phyloP scores from a whole-genome alignment of 2,797 vertebrate species.

The Petrocephalus sullivani region DNA sequence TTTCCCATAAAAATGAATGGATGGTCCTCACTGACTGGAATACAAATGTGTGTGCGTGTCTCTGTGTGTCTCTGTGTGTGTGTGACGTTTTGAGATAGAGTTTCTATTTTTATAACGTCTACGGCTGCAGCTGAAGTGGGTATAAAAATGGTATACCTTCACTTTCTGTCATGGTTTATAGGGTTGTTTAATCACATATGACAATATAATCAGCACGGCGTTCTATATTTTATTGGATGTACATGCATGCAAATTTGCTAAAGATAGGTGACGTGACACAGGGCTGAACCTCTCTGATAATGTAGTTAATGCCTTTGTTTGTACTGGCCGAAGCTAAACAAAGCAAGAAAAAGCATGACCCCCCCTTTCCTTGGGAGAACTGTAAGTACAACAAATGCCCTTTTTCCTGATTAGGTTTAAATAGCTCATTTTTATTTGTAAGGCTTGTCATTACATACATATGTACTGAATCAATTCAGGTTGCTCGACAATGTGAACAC shows the following conservation, averaged over 20 bases:
- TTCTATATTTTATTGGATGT: neutral
- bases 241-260: slow-evolving; percentile 1
- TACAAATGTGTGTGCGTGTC: neutral
- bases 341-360: neutral
- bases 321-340: slow-evolving; percentile 1
- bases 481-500: neutral
- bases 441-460: neutral
- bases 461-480: too few species aligned
- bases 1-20: too few species aligned
- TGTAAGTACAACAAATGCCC: neutral
- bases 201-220: neutral
- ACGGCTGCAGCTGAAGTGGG: neutral
- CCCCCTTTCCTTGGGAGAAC: neutral
- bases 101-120: neutral
- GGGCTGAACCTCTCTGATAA: slow-evolving; percentile 5
- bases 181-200: neutral
- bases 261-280: neutral
- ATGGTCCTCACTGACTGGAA: too few species aligned
- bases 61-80: neutral
- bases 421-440: neutral
- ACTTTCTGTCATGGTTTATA: neutral
- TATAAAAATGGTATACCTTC: too few species aligned
- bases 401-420: neutral
- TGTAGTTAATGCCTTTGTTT: neutral
- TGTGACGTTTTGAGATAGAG: neutral